Evolutionary conservation across 2,113 vertebrate genomes (phyloP).

Genomic region (Xiphophorus hellerii): DNA sequence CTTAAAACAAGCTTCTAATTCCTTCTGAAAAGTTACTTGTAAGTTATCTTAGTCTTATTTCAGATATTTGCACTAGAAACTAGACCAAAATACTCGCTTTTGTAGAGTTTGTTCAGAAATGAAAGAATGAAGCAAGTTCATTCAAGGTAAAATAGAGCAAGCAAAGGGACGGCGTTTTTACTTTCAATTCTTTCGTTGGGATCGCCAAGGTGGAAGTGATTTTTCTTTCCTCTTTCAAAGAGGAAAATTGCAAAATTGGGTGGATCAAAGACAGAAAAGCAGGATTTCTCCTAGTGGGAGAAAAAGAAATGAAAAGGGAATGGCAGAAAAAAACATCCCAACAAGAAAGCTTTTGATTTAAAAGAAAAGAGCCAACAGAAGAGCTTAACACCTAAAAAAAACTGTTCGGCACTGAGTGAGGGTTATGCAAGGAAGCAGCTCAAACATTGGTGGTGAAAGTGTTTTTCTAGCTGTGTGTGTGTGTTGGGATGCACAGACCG

Average conservation of each 20-base stretch:
- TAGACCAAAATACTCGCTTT: too few relatives aligned
- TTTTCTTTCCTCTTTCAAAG: slow-evolving; percentile 17
- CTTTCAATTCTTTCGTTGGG: slow-evolving; percentile 58
- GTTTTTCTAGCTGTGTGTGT: slow-evolving; percentile 23
- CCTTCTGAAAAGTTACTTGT: too few relatives aligned
- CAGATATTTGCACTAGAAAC: too few relatives aligned
- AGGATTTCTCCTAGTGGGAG: slow-evolving; percentile 61
- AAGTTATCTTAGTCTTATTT: too few relatives aligned
- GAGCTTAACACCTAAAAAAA: slow-evolving; percentile 77
- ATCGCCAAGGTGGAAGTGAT: slow-evolving; percentile 66
- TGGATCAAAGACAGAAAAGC: slow-evolving; percentile 71
- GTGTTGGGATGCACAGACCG: slow-evolving; percentile 60
- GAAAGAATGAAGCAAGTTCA: slow-evolving; percentile 54
- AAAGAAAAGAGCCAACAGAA: slow-evolving; percentile 59
- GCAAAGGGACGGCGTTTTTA: slow-evolving; percentile 28
- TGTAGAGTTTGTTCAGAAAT: slow-evolving; percentile 24
- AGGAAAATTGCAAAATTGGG: slow-evolving; percentile 58
- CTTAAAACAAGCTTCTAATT: too few relatives aligned
- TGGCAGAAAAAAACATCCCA: slow-evolving; percentile 36
- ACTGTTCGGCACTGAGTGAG: slow-evolving; percentile 47
- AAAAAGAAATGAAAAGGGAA: slow-evolving; percentile 36
- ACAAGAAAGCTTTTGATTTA: slow-evolving; percentile 57
- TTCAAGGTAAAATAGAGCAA: slow-evolving; percentile 6
- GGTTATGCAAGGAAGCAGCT: slow-evolving; percentile 56
- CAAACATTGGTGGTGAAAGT: slow-evolving; percentile 57